Evolutionary conservation across 2,888 invertebrate species (phyloP).

Genomic region (Camponotus fellah): DNA sequence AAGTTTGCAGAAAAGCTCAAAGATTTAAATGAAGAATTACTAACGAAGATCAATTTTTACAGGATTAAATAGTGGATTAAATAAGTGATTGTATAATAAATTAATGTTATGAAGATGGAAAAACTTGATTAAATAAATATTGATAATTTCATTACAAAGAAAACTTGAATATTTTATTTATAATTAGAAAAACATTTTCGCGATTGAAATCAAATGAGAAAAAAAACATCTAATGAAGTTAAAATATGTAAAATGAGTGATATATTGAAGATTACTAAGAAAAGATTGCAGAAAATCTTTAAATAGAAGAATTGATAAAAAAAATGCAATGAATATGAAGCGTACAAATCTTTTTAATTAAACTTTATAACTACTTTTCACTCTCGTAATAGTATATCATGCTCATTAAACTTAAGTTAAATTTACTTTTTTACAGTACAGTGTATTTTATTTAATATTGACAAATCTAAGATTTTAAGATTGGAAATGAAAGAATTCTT

Average conservation of each 20-base stretch:
- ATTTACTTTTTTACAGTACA: background rate
- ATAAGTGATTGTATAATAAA: background rate
- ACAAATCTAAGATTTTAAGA: background rate
- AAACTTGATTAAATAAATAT: slow-evolving; percentile 22
- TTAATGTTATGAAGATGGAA: background rate
- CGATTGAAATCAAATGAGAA: background rate
- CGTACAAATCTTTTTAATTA: background rate
- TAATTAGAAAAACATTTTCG: background rate
- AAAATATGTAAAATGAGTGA: background rate
- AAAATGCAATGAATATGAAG: background rate
- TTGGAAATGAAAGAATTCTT: slow-evolving; percentile 9
- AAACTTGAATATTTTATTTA: background rate
- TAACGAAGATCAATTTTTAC: background rate
- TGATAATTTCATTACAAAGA: slow-evolving; percentile 17
- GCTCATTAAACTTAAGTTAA: slow-evolving; percentile 21
- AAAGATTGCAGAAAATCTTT: background rate
- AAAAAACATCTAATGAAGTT: background rate
- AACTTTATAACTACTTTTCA: slow-evolving; percentile 6
- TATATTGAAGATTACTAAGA: background rate
- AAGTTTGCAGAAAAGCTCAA: background rate
- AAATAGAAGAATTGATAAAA: background rate
- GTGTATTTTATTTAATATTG: slow-evolving; percentile 30
- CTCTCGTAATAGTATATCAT: background rate
- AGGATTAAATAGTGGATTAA: background rate
- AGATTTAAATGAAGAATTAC: background rate